Evolutionary conservation across 2,113 vertebrate species (phyloP).

Genomic region (Melozone crissalis): DNA sequence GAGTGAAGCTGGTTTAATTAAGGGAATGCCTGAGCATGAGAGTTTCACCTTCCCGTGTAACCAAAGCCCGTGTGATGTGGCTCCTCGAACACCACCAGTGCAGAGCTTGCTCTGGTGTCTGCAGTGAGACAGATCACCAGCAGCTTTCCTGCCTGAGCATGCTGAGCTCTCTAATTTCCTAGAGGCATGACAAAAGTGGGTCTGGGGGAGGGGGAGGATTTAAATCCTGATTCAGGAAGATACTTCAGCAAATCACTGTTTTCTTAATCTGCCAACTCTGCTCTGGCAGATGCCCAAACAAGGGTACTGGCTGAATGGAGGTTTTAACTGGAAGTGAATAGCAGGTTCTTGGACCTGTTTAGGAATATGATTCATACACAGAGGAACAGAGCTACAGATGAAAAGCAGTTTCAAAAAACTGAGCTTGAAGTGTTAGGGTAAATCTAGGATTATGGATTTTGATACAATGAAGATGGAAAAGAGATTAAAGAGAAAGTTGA

Average conservation of each 20-base stretch:
- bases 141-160: not conserved
- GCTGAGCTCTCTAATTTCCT: not conserved
- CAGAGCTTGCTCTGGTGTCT: not conserved
- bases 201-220: not conserved
- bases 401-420: not conserved
- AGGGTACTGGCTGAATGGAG: not conserved
- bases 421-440: not conserved
- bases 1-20: not conserved
- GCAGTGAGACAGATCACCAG: not conserved
- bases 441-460: not conserved
- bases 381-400: not conserved
- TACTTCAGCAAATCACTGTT: not conserved
- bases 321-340: not conserved
- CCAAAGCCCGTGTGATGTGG: rapidly evolving
- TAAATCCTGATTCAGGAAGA: not conserved
- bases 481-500: not conserved
- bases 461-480: not conserved
- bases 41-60: not conserved
- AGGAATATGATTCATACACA: not conserved
- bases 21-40: not conserved
- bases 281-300: not conserved
- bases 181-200: not conserved
- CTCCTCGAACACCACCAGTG: not conserved
- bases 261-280: not conserved
- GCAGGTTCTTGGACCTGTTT: not conserved